Conservation (phyloP, 2,113 vertebrate species). For the Passer domesticus region DNA sequence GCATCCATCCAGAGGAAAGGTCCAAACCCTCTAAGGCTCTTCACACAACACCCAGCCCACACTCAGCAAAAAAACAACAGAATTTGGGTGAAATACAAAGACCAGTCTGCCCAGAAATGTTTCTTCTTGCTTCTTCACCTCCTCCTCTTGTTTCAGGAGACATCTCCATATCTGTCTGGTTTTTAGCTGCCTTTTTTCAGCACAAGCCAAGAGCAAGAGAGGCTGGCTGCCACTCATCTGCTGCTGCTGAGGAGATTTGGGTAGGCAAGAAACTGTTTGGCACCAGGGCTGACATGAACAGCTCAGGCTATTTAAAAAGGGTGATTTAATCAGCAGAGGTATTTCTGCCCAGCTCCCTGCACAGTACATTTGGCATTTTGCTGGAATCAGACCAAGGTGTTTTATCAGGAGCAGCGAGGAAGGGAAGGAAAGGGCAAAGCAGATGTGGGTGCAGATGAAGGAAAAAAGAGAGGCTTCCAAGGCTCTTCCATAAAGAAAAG, state of each 20-base stretch:
- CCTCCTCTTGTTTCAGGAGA: background rate
- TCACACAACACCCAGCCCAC: background rate
- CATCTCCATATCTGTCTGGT: background rate
- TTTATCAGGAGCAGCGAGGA: constrained; percentile 27
- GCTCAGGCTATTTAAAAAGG: constrained; percentile 50
- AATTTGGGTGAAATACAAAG: background rate
- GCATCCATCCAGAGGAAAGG: background rate
- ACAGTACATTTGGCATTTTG: constrained; percentile 23
- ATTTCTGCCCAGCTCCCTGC: constrained; percentile 47
- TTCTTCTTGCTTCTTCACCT: background rate
- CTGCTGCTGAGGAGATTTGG: background rate
- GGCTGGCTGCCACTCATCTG: background rate
- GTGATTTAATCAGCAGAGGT: constrained; percentile 52
- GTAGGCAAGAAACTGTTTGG: constrained; percentile 33
- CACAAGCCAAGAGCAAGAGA: background rate
- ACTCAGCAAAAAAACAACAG: background rate
- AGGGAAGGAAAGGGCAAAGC: constrained; percentile 59
- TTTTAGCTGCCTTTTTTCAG: constrained; percentile 31
- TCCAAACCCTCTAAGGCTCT: background rate
- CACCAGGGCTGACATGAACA: constrained; percentile 29
- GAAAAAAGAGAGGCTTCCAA: background rate
- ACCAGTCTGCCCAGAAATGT: background rate
- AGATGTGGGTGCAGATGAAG: constrained; percentile 15
- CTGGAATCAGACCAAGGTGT: constrained; percentile 8
- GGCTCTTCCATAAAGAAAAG: constrained; percentile 20